Evolutionary conservation across 2,113 vertebrate genomes (phyloP).

Genomic region (Centropus bengalensis): DNA sequence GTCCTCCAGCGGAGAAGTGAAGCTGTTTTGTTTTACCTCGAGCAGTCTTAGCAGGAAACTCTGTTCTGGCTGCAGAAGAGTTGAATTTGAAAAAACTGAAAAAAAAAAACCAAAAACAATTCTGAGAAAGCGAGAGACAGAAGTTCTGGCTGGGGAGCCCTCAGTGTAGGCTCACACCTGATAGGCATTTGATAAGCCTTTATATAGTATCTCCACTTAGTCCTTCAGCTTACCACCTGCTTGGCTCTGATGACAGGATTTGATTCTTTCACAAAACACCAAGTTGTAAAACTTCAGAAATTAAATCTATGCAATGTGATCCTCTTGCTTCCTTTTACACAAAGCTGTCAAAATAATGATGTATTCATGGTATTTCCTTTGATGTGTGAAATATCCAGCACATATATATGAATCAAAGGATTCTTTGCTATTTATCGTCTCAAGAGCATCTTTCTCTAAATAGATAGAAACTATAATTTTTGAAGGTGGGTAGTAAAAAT

Average conservation of each 20-base stretch:
- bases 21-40: background rate
- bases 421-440: conserved; percentile 57
- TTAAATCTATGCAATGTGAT: conserved; percentile 15
- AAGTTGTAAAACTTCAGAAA: conserved; percentile 46
- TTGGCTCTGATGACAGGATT: conserved; percentile 3
- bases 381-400: conserved; percentile 57
- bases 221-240: conserved; percentile 25
- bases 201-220: background rate
- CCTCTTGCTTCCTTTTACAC: conserved; percentile 30
- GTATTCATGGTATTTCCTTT: conserved; percentile 46
- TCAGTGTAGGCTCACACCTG: background rate
- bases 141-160: background rate
- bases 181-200: background rate
- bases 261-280: conserved; percentile 28
- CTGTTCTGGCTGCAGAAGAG: background rate
- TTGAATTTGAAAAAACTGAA: background rate
- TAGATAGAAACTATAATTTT: conserved; percentile 54
- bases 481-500: conserved; percentile 23
- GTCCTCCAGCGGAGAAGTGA: rapidly evolving
- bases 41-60: background rate
- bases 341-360: conserved; percentile 62
- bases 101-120: background rate
- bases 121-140: conserved; percentile 12
- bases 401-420: conserved; percentile 51
- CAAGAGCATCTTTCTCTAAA: conserved; percentile 11